Evolutionary conservation across 2,113 vertebrate genomes (phyloP).

Genomic region (Catharus fuscescens): DNA sequence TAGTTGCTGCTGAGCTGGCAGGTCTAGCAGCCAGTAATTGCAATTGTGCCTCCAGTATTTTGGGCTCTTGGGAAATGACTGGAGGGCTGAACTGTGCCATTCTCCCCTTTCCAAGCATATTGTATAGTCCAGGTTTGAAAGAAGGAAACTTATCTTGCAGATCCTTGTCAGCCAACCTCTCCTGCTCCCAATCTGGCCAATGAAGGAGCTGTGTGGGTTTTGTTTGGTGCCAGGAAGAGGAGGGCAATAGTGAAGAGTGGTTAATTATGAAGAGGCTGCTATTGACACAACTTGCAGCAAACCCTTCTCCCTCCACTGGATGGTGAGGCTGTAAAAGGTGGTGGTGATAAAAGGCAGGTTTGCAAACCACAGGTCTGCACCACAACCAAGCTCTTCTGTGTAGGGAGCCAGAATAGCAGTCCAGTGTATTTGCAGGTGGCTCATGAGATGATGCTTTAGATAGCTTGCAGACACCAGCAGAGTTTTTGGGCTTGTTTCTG

Average conservation of each 20-base stretch:
- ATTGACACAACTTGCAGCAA: not conserved
- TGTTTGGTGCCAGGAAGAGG: not conserved
- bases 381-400: not conserved
- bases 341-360: not conserved
- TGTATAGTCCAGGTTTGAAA: not conserved
- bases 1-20: not conserved
- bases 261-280: not conserved
- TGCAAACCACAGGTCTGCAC: not conserved
- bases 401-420: not conserved
- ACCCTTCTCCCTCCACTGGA: not conserved
- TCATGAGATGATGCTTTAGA: not conserved
- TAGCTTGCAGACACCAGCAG: not conserved
- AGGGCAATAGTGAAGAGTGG: not conserved
- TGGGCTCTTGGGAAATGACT: not conserved
- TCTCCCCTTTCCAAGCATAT: not conserved
- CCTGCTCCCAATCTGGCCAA: not conserved
- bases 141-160: not conserved
- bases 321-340: not conserved
- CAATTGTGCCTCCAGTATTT: not conserved
- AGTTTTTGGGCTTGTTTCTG: not conserved
- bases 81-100: not conserved
- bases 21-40: not conserved
- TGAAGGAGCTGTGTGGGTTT: not conserved
- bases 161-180: not conserved
- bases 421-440: not conserved